Evolutionary conservation across 1,140 invertebrate genomes (phyloP), one percentile per base, ranked within the genome.

Genomic region (Proales similis): DNA sequence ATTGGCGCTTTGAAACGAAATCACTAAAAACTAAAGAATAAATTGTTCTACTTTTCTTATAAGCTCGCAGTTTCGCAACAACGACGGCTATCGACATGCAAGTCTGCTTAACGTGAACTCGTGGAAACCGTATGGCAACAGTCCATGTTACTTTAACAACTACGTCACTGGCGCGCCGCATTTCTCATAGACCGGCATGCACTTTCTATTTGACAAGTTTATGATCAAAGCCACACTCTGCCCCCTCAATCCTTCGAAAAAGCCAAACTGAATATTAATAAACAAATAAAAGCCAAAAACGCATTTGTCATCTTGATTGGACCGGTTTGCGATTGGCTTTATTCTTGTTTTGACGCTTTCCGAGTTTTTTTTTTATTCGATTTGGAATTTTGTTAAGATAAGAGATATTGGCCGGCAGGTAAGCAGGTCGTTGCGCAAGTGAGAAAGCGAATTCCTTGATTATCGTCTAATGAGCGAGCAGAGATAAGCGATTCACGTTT

Each of bases 81-180:
- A 57, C n/a, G 51, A 57, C 20, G 51, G 51, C 19, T 57, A 57
- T 17, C 27, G 36, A 42, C 51, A 57, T 26, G 33, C 51, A 19
- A 42, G 36, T 22, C 19, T 57, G 11, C 45, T 42, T 26, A 57
- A 57, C 22, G 32, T 57, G 0, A 57, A 57, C 36, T 42, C 39
- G 5, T 57, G 51, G 51, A 57, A 57, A 42, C 51, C 51, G 17
- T 57, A 57, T 42, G 51, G 51, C 14, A 57, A 57, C 45, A 9
- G 22, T 19, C 33, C 20, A 14, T 36, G 36, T 2, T 57, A 57
- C 20, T 57, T 57, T 17, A 57, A 57, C 30, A 57, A 57, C 32
- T 57, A 57, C n/a, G 45, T 57, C 27, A 42, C 36, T 3, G 51
- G 51, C 39, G 51, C 51, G 39, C 51, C 51, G 2, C 39, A 57